These are phyloP conservation scores for Poeciliopsis infans DNA, from an alignment of 2,797 vertebrate genomes.

Conservation along the genomic window DNA sequence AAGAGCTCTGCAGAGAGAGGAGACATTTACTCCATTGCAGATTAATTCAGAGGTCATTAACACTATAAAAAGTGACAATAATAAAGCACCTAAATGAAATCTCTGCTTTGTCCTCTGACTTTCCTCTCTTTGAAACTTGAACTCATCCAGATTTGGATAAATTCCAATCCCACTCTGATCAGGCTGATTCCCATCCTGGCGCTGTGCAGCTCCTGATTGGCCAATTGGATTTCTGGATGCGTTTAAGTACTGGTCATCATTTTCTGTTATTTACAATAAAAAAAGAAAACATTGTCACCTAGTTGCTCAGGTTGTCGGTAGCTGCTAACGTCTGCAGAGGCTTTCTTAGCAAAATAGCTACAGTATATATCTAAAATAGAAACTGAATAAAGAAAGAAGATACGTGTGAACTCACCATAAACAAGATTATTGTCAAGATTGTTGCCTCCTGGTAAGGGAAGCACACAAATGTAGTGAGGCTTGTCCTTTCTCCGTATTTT, in stretches of 20 bases:
- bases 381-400: neutral
- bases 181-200: constrained; percentile 7
- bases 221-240: neutral
- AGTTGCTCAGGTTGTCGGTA: neutral
- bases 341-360: neutral
- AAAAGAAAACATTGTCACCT: neutral
- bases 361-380: neutral
- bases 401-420: constrained; percentile 56
- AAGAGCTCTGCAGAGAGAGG: constrained; percentile 54
- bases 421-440: constrained; percentile 14
- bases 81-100: constrained; percentile 62
- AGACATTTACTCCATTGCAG: constrained; percentile 8
- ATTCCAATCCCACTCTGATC: constrained; percentile 6
- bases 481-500: neutral
- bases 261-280: constrained; percentile 48
- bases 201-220: neutral
- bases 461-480: neutral
- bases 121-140: constrained; percentile 20
- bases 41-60: neutral
- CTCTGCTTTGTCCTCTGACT: constrained; percentile 34
- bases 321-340: neutral
- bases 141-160: constrained; percentile 35
- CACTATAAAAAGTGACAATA: neutral
- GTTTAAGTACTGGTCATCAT: constrained; percentile 40
- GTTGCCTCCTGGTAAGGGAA: constrained; percentile 30